Evolutionary conservation across 1,140 invertebrate genomes (phyloP), one percentile per base, ranked within the genome.

Genomic region (Solenopsis invicta): DNA sequence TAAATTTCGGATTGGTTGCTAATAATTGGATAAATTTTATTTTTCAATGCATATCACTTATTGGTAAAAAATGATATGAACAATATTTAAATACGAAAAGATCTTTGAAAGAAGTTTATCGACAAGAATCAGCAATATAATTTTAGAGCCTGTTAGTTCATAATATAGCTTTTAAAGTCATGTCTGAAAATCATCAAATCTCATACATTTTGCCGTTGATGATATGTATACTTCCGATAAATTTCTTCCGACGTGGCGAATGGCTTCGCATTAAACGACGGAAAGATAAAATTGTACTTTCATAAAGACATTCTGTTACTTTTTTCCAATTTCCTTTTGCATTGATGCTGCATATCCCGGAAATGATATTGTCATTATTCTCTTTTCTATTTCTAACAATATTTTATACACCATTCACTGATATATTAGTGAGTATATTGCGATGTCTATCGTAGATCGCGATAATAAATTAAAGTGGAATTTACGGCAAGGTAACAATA

Each of bases 251-350:
- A 34, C 45, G n/a, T 56, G 24, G 41, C 21, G 1, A 56, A 13
- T 56, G 4, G n/a, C 24, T 29, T 64, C 52, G 1, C 21, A 74
- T 89, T 67, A 85, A 75, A 16, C 66, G 52, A 12, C 56, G 10
- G n/a, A 34, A 41, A 85, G 59, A 89, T 85, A 67, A 87, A 87
- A 71, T 41, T 85, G 34, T 56, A 37, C 37, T 52, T 87, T 74
- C 59, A 62, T 56, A n/a, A 77, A 56, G 81, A 89, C 71, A 77
- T 90, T 80, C 84, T 87, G 71, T 84, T 74, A 72, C 61, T 88
- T 92, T 91, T 90, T 90, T 90, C 67, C 71, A 81, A 88, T 81
- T 90, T 89, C 56, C 64, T 81, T 41, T 29, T 13, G 24, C 69
- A 82, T 84, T 89, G 77, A 90, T 91, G 18, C 2, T 12, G 64